These are phyloP conservation scores for Frieseomelitta varia DNA, from an alignment of 1,140 invertebrate genomes.

Conservation along the genomic window DNA sequence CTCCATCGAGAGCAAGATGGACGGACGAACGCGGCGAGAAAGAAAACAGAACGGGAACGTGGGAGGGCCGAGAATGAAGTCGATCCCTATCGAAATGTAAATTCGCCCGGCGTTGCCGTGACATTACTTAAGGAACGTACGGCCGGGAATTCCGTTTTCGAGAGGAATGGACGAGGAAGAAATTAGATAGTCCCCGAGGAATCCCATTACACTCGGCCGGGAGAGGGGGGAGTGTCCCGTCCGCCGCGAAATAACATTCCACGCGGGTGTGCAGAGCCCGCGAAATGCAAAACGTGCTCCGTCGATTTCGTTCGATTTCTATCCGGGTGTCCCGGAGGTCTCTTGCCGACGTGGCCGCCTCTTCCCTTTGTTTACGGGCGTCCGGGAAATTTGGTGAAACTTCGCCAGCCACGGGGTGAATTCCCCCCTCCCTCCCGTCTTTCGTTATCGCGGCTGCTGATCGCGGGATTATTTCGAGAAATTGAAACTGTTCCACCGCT, in stretches of 20 bases:
- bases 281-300: slow-evolving; percentile 35
- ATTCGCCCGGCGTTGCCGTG: slow-evolving; percentile 54
- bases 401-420: background rate
- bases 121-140: slow-evolving; percentile 58
- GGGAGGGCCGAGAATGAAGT: slow-evolving; percentile 49
- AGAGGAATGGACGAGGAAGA: slow-evolving; percentile 47
- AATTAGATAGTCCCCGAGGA: slow-evolving; percentile 59
- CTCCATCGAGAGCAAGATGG: background rate
- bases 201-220: slow-evolving; percentile 48
- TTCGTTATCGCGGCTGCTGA: background rate
- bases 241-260: slow-evolving; percentile 41
- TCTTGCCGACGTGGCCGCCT: no score
- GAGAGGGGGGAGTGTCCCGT: background rate
- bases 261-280: background rate
- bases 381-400: background rate
- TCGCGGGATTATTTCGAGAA: background rate
- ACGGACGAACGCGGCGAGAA: background rate
- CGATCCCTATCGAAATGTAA: slow-evolving; percentile 62
- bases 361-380: background rate
- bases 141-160: slow-evolving; percentile 51
- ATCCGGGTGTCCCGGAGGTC: no score
- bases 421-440: background rate
- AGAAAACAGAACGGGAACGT: slow-evolving; percentile 33
- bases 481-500: background rate
- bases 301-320: slow-evolving; percentile 25